A percentile compares a stretch with the other conserved stretches of the same genome.
Conservation (phyloP, 2,888 invertebrate species). For the Acrobasis repandana region DNA sequence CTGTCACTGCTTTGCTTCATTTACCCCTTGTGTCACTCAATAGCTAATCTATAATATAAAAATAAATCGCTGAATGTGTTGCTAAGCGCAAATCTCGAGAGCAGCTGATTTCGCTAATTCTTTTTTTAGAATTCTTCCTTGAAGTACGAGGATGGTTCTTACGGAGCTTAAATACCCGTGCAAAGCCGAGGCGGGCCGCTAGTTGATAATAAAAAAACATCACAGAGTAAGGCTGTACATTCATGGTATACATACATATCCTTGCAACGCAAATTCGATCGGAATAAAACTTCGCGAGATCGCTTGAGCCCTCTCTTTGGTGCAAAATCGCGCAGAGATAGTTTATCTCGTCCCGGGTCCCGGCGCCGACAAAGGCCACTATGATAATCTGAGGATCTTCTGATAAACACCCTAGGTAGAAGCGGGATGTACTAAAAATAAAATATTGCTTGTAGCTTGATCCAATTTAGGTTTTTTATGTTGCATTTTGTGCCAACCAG, state of each 20-base stretch:
- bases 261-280: constrained; percentile 10
- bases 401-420: constrained; percentile 41
- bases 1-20: no score
- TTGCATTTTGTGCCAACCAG: neutral
- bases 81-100: no score
- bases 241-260: neutral
- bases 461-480: constrained; percentile 14
- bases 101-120: no score
- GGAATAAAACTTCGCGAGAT: constrained; percentile 68
- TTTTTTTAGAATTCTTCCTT: no score
- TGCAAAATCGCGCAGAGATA: constrained; percentile 71
- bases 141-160: no score
- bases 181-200: no score
- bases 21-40: no score
- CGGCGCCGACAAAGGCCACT: constrained; percentile 63
- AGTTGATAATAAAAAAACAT: no score
- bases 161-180: no score
- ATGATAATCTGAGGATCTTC: constrained; percentile 67
- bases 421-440: constrained; percentile 34
- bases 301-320: constrained; percentile 78
- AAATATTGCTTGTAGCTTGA: constrained; percentile 11
- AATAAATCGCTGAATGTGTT: no score
- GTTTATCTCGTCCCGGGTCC: constrained; percentile 69
- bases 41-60: no score
- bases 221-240: no score